Conservation (phyloP, 2,113 vertebrate species). For the Siphamia tubifer region DNA sequence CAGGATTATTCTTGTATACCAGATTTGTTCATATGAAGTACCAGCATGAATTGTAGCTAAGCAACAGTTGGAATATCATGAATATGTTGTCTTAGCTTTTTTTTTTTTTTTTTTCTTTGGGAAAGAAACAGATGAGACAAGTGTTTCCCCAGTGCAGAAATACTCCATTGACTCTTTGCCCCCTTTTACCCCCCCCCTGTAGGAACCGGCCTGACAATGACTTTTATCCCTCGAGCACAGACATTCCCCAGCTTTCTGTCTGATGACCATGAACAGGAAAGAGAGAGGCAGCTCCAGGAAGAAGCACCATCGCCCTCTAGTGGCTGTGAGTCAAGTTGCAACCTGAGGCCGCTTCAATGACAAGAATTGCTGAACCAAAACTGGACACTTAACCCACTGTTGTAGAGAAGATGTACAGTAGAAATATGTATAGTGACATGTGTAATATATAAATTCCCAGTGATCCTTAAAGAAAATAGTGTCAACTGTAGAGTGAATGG, state of each 20-base stretch:
- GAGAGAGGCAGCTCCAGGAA: conserved; percentile 69
- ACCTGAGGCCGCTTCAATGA: conserved; percentile 90
- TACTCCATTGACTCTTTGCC: not conserved
- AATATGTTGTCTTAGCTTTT: not conserved
- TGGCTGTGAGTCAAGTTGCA: conserved; percentile 87
- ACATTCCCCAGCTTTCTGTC: conserved; percentile 93
- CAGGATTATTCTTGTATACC: not conserved
- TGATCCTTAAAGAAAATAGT: conserved; percentile 48
- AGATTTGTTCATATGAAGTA: not conserved
- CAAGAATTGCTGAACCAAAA: conserved; percentile 57
- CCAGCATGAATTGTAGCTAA: conserved; percentile 31
- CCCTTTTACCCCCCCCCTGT: not conserved
- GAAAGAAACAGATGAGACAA: too few species aligned
- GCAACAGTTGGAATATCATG: conserved; percentile 34
- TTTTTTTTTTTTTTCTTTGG: too few species aligned
- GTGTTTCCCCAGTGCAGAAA: too few species aligned
- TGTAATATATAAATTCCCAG: conserved; percentile 69
- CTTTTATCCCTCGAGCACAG: conserved; percentile 92
- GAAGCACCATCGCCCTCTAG: conserved; percentile 86
- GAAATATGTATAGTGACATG: conserved; percentile 73
- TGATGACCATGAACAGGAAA: conserved; percentile 81
- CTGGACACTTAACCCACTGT: conserved; percentile 68
- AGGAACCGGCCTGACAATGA: conserved; percentile 85
- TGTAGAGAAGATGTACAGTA: conserved; percentile 71
- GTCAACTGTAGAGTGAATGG: conserved; percentile 61